Conservation (phyloP, 1,140 invertebrate species). For the Conopomorpha cramerella region DNA sequence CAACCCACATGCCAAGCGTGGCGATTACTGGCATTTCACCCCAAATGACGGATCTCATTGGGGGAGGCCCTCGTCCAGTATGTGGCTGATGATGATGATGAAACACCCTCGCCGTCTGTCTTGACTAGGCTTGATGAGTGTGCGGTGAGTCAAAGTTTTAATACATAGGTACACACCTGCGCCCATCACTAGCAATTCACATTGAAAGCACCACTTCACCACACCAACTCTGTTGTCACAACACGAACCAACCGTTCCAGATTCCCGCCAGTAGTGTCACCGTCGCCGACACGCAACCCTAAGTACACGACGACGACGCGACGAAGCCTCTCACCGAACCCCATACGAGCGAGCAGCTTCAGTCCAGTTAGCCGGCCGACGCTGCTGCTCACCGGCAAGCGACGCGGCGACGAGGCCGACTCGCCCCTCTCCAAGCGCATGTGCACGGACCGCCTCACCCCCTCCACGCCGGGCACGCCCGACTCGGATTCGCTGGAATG, state of each 20-base stretch:
- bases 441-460: constrained; percentile 36
- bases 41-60: too few relatives aligned
- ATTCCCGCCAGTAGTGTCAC: constrained; percentile 67
- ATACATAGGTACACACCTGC: too few relatives aligned
- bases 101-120: too few relatives aligned
- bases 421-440: constrained; percentile 32
- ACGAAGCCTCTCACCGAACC: constrained; percentile 82
- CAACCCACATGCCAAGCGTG: too few relatives aligned
- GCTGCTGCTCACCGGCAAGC: constrained; percentile 71
- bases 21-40: too few relatives aligned
- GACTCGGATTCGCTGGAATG: constrained; percentile 39
- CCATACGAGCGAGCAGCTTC: constrained; percentile 74
- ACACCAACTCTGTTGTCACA: too few relatives aligned
- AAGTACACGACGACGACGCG: constrained; percentile 81
- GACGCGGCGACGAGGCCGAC: constrained; percentile 79
- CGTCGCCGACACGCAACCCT: constrained; percentile 82
- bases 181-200: too few relatives aligned
- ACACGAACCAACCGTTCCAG: constrained; percentile 29
- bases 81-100: too few relatives aligned
- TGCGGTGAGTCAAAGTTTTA: too few relatives aligned
- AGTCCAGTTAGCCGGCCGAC: constrained; percentile 78
- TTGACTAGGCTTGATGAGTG: too few relatives aligned
- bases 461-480: constrained; percentile 26
- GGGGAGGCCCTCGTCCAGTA: too few relatives aligned
- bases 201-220: too few relatives aligned